Base-by-base conservation (phyloP, 1,140 invertebrate species). In the Drosophila parvula region DNA sequence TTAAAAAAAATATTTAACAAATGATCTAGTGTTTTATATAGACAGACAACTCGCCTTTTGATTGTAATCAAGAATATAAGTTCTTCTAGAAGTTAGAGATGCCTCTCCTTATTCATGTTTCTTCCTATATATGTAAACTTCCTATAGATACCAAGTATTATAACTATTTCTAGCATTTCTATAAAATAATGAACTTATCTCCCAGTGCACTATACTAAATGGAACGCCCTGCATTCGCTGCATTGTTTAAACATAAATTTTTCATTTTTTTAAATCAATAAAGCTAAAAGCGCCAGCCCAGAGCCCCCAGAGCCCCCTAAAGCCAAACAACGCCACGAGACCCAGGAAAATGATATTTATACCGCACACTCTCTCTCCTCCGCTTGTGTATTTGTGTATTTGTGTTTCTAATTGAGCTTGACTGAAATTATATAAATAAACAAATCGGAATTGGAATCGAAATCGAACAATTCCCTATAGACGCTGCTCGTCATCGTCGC, bases 231-330 rank as follows among this genome's bases (percentile, higher is more conserved):
- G 70, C 69, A 63, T 59, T 80, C 41, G 22, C 57, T 79, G 81
- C 79, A 78, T 89, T 88, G 83, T 88, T 88, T 88, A 90, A 88
- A 88, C 88, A 90, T 90, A 90, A 90, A 90, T 90, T 90, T 90
- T 90, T 90, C 88, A 90, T 90, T 90, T 90, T 90, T 90, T 79
- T 83, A 88, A 90, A 90, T 90, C 86, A 90, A 90, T 90, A 88
- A 88, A 88, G 80, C 65, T 71, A 77, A 88, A 86, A 82, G 79
- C 82, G 76, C 75, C 78, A 40, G 67, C 27, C 48, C 16, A 34
- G 16, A 34, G 32, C 32, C 48, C 50, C 18, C 12, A 70, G 43
- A n/a, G n/a, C n/a, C n/a, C n/a, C n/a, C 65, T 44, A 43, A 57
- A 57, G 50, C 68, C 74, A 84, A 84, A 85, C 68, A 86, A 77